Evolutionary conservation across 2,888 invertebrate genomes (phyloP), one percentile per base, ranked within the genome.

Genomic region (Yponomeuta sedellus): DNA sequence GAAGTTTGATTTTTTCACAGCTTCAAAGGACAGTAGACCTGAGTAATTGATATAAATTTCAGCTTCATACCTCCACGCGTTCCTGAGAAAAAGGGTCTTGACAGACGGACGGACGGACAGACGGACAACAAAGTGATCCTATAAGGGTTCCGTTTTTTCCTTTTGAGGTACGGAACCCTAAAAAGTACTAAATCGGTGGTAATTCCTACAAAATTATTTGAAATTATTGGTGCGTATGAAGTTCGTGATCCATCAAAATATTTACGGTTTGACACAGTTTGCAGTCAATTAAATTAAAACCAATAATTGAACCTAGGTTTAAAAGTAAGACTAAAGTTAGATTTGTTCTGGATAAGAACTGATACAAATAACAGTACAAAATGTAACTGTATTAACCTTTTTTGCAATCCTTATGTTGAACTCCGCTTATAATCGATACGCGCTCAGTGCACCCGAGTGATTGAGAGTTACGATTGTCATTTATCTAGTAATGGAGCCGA

Each of bases 391-490:
- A 52, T 67, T 64, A 40, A 61, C 67, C 61, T 68, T 70, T 73
- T 74, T 73, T 74, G 74, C 75, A 74, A 75, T 74, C 75, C 59
- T 70, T 77, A 71, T 75, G 74, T 67, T 67, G 73, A 71, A 74
- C 69, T 69, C 64, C 71, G 72, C 74, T 74, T 77, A 75, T 52
- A 52, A 52, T 76, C 75, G 70, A 72, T 76, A 77, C 77, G 75
- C 75, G 79, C 16, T 52, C 79, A 76, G 77, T 81, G 76, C 77
- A 75, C 77, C 75, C 76, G 64, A 77, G 80, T 83, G 85, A 86
- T 84, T 83, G 78, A 83, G 82, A 86, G 81, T 85, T 86, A 86
- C 81, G 84, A 83, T 83, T 83, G 81, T 82, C 84, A 85, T 86
- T 86, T 83, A 57, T 61, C 83, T 85, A 85, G 82, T 85, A 85